Base-by-base conservation (phyloP, 1,140 invertebrate species). In the Metopolophium dirhodum region DNA sequence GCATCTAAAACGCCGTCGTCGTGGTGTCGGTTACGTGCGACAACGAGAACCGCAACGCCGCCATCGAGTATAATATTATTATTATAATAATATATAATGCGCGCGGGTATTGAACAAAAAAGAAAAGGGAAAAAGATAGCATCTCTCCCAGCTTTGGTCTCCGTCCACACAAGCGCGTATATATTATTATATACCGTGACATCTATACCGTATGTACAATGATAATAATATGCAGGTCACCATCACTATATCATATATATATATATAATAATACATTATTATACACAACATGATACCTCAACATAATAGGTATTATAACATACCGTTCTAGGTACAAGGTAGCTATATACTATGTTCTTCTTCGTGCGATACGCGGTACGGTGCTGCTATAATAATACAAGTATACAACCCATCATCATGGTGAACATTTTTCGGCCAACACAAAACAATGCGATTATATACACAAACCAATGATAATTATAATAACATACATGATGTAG, bases 41-140 rank as follows among this genome's bases (percentile, higher is more conserved):
- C 45, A 85, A 49, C 86, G 30, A 49, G 86, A 87, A 87, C 86
- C 86, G 86, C 86, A 47, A 49, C 86, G 37, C 83, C 83, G 82
- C 18, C 45, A 20, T 22, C 47, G 87, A 49, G 47, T 37, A 18
- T n/a, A n/a, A 7, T n/a, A 68, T 68, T n/a, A n/a, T 18, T n/a
- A 68, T 68, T n/a, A 68, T 68, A 68, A 68, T 68, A 68, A 68
- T n/a, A 68, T n/a, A 68, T n/a, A 68, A 68, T 68, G 61, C n/a
- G 14, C 30, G 61, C 14, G 61, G 61, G 61, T n/a, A 68, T 68
- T 14, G n/a, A n/a, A 68, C 23, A 61, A 68, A 68, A 68, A n/a
- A 9, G 30, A 45, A 45, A 47, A 30, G 47, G 30, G 18, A 49
- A 89, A 7, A 23, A 89, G 87, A 89, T 49, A 85, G 8, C 23